phyloP scores from a whole-genome alignment of 2,888 invertebrate genomes.

The Pseudanteris insignis region DNA sequence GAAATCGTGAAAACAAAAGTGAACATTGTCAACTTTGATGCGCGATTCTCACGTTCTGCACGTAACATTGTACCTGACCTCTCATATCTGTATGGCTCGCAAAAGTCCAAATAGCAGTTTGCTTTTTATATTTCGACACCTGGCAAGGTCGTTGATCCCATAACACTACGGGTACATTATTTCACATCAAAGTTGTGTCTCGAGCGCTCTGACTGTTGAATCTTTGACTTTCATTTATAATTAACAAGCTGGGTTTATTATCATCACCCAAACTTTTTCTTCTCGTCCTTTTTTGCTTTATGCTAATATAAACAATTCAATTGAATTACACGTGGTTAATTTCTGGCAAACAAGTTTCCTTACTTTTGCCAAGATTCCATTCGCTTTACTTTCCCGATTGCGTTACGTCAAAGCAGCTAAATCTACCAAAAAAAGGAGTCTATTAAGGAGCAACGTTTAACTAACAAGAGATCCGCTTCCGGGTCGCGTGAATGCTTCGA shows the following conservation, averaged over 20 bases:
- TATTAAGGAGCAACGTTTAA: constrained; percentile 23
- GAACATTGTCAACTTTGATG: constrained; percentile 33
- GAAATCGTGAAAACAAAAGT: constrained; percentile 43
- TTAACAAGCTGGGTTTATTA: too few species aligned
- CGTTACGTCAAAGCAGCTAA: constrained; percentile 27
- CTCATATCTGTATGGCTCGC: constrained; percentile 25
- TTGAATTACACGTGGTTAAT: constrained; percentile 45
- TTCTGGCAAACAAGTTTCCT: constrained; percentile 52
- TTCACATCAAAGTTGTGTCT: too few species aligned
- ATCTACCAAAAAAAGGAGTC: constrained; percentile 21
- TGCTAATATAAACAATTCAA: constrained; percentile 10
- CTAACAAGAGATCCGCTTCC: constrained; percentile 12
- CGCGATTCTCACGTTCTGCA: constrained; percentile 31
- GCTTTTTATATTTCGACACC: constrained; percentile 23
- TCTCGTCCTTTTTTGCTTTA: too few species aligned
- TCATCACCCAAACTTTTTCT: too few species aligned
- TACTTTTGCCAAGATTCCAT: constrained; percentile 47
- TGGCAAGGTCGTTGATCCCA: constrained; percentile 32
- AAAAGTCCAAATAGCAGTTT: constrained; percentile 27
- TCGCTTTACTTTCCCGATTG: constrained; percentile 29
- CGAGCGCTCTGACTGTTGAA: too few species aligned
- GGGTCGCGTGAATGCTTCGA: constrained; percentile 7
- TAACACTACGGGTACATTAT: too few species aligned
- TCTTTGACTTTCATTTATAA: too few species aligned
- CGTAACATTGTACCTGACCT: constrained; percentile 39